phyloP scores from a whole-genome alignment of 2,888 invertebrate species.

The Parascotia fuliginaria region DNA sequence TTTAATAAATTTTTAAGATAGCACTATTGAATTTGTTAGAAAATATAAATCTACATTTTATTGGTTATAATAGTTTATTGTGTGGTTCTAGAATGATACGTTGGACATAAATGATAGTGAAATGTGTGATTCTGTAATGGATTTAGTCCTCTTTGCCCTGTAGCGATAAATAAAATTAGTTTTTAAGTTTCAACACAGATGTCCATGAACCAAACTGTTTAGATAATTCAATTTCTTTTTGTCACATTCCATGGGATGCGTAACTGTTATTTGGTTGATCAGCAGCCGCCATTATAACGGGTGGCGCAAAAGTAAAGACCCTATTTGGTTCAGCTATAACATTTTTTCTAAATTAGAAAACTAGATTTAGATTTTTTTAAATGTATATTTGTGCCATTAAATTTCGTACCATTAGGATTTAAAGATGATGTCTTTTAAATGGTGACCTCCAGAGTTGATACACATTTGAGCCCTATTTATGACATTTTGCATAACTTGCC shows the following conservation, averaged over 20 bases:
- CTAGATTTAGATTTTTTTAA: too few species aligned
- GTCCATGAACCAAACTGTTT: not conserved
- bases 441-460: too few species aligned
- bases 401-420: too few species aligned
- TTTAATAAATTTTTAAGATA: slow-evolving; percentile 21
- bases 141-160: slow-evolving; percentile 1
- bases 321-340: too few species aligned
- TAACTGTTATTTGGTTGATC: too few species aligned
- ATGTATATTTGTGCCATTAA: too few species aligned
- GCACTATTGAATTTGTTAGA: slow-evolving; percentile 24
- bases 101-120: slow-evolving; percentile 16
- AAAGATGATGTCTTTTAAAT: too few species aligned
- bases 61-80: slow-evolving; percentile 22
- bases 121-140: slow-evolving; percentile 12
- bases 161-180: slow-evolving; percentile 2
- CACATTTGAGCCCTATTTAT: too few species aligned
- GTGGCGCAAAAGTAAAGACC: too few species aligned
- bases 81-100: slow-evolving; percentile 11
- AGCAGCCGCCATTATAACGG: too few species aligned
- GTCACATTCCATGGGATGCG: not conserved
- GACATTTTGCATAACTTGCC: too few species aligned
- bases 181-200: not conserved
- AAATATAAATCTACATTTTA: slow-evolving; percentile 36
- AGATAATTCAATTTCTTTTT: slow-evolving; percentile 1
- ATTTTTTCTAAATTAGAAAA: too few species aligned